A percentile compares a stretch with the other conserved stretches of the same genome.
These are phyloP conservation scores for Arctia plantaginis DNA, from an alignment of 2,888 invertebrate species.

Conservation along the genomic window DNA sequence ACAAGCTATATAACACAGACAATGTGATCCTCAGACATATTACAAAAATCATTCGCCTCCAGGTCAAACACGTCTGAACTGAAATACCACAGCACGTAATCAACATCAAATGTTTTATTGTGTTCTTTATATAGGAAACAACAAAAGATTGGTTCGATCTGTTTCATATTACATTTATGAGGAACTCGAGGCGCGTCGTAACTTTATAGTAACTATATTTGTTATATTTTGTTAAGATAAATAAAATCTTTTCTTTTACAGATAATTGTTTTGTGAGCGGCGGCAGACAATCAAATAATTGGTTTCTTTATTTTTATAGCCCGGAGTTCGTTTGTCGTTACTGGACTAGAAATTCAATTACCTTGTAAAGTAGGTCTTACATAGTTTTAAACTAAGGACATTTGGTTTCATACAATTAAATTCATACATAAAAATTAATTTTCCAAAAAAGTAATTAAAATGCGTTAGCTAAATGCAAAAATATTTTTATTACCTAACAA, in stretches of 20 bases:
- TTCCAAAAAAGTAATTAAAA: too few relatives aligned
- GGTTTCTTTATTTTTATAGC: background rate
- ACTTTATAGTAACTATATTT: slow-evolving; percentile 33
- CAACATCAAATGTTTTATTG: slow-evolving; percentile 50
- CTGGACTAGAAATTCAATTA: too few relatives aligned
- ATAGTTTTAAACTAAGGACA: background rate
- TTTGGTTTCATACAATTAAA: background rate
- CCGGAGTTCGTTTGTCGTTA: background rate
- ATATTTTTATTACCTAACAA: too few relatives aligned
- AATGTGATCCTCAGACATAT: slow-evolving; percentile 61
- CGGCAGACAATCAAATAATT: background rate
- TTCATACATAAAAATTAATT: background rate
- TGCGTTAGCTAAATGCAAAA: background rate
- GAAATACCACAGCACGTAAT: slow-evolving; percentile 37
- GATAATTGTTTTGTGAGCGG: slow-evolving; percentile 24
- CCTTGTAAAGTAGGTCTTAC: background rate
- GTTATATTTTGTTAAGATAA: slow-evolving; percentile 29
- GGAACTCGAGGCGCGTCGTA: slow-evolving; percentile 31
- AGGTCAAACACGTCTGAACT: slow-evolving; percentile 35
- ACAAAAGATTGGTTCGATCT: slow-evolving; percentile 38
- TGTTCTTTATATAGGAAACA: slow-evolving; percentile 39
- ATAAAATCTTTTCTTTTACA: slow-evolving; percentile 37
- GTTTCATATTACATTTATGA: slow-evolving; percentile 43
- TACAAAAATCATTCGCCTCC: slow-evolving; percentile 59
- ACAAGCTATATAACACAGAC: slow-evolving; percentile 62